Evolutionary conservation across 1,140 invertebrate genomes (phyloP), one percentile per base, ranked within the genome.

Genomic region (Bursaphelenchus mucronatus): DNA sequence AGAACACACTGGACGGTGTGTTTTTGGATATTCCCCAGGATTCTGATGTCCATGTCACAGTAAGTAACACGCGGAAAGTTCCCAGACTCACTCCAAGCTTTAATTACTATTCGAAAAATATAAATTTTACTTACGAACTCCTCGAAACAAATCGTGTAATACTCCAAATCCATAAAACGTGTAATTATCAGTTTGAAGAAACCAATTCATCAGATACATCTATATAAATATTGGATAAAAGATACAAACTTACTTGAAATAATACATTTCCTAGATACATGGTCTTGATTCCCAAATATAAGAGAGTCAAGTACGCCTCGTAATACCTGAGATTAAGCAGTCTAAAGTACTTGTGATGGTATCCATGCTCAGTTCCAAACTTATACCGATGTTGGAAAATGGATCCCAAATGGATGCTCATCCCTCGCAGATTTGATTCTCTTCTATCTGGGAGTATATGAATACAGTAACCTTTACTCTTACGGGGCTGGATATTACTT

Each of bases 11-110:
- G 78, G 8, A 80, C 79, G 30, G 80, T 82, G 59, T 80, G 78
- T 17, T 83, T 81, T 43, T 84, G 78, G 30, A 80, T 64, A 44
- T 82, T 77, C 58, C 84, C 83, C 30, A 62, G 30, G 11, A 83
- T 82, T 21, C 85, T 74, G 49, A 86, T 83, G 57, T 84, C 79
- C 75, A 86, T 84, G 69, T 86, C 84, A 76, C 85, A 86, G 61
- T 83, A 56, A 69, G 76, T 71, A 41, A 81, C 71, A 75, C 69
- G 83, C 75, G 77, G 76, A 54, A 79, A 82, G 62, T 80, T 80
- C 8, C 80, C 76, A 5, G 79, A 81, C 44, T 81, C 79, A n/a
- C 62, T 71, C 78, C 78, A 80, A 10, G 77, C 77, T 81, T 21
- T 56, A 76, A 66, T 8, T 44, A 66, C 47, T 49, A 19, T 21